Percentiles rank a stretch among this genome's conserved stretches.
phyloP scores from a whole-genome alignment of 2,888 invertebrate species.

The Heliconius ismenius region DNA sequence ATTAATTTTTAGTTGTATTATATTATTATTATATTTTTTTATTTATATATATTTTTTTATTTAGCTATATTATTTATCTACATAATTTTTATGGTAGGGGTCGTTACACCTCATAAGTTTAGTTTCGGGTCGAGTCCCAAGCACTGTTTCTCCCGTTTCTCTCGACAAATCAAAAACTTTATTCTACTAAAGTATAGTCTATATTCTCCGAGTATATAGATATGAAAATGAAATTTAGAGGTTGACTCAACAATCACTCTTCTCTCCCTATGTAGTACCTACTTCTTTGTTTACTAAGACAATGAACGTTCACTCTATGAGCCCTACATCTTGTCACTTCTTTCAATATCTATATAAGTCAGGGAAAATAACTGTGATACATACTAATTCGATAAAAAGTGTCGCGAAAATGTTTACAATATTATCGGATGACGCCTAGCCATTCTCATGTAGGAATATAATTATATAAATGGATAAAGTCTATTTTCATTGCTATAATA shows the following conservation, averaged over 20 bases:
- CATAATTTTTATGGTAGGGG: no score
- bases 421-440: background rate
- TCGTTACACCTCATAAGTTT: no score
- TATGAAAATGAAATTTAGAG: background rate
- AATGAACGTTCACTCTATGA: conserved; percentile 4
- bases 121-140: no score
- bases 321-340: conserved; percentile 12
- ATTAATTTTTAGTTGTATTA: no score
- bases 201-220: no score
- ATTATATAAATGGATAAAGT: background rate
- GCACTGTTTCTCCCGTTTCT: no score
- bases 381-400: conserved; percentile 33
- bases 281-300: background rate
- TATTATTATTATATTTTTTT: no score
- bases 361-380: conserved; percentile 35
- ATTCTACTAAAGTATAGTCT: background rate
- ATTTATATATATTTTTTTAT: no score
- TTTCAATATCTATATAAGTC: conserved; percentile 34
- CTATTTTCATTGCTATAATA: no score
- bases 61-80: no score
- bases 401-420: conserved; percentile 18
- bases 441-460: background rate
- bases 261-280: no score
- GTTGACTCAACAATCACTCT: no score
- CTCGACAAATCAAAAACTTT: background rate